Evolutionary conservation across 2,113 vertebrate genomes (phyloP).

Genomic region (Phyllostomus hastatus): DNA sequence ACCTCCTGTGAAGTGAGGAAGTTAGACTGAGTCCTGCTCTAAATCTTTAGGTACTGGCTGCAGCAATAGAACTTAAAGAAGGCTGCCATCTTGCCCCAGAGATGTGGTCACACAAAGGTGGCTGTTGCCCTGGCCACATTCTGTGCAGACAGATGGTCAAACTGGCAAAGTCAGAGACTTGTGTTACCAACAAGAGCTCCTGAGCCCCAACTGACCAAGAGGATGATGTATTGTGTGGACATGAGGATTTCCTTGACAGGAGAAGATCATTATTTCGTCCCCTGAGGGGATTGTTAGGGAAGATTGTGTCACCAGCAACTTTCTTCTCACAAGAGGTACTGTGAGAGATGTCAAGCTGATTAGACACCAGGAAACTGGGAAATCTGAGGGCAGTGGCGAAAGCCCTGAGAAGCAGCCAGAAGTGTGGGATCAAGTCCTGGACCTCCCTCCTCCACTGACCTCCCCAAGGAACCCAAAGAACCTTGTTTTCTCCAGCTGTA

Average conservation of each 20-base stretch:
- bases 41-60: background rate
- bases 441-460: background rate
- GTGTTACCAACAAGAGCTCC: background rate
- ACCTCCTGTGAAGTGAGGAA: background rate
- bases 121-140: background rate
- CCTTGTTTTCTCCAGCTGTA: background rate
- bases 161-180: background rate
- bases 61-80: background rate
- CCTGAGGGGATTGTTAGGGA: background rate
- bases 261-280: slow-evolving; percentile 52
- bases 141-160: background rate
- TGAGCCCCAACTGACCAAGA: background rate
- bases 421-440: background rate
- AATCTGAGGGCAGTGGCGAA: background rate
- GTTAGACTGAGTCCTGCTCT: background rate
- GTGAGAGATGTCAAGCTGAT: background rate
- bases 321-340: background rate
- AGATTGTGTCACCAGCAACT: background rate
- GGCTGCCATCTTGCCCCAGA: background rate
- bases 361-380: background rate
- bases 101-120: background rate
- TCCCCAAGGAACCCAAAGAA: background rate
- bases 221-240: background rate
- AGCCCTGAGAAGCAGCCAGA: background rate
- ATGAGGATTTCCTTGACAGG: background rate